Evolutionary conservation across 2,888 invertebrate genomes (phyloP).

Genomic region (Trachelus tabidus): DNA sequence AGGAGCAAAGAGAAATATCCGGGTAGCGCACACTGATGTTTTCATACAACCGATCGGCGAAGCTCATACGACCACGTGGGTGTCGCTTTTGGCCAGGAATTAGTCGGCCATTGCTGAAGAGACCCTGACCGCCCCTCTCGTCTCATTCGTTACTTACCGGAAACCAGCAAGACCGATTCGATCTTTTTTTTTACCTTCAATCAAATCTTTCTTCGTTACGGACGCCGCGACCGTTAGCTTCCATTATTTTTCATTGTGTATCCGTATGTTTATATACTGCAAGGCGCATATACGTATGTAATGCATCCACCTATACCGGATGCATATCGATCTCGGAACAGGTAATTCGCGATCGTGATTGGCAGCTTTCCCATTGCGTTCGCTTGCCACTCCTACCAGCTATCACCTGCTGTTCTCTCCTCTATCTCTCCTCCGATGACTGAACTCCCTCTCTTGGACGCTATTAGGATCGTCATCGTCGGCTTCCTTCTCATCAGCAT

Average conservation of each 20-base stretch:
- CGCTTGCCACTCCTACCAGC: constrained; percentile 23
- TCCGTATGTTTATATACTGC: neutral
- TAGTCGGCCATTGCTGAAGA: constrained; percentile 15
- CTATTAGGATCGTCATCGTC: neutral
- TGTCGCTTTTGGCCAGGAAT: constrained; percentile 41
- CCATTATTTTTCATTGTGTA: neutral
- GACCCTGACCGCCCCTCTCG: neutral
- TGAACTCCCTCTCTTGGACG: neutral
- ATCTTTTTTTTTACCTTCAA: neutral
- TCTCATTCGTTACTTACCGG: neutral
- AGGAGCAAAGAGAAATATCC: constrained; percentile 10
- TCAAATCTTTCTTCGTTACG: neutral
- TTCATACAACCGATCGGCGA: constrained; percentile 9
- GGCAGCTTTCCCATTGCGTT: constrained; percentile 17
- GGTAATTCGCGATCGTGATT: constrained; percentile 26
- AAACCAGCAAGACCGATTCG: constrained; percentile 4
- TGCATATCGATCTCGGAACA: constrained; percentile 6
- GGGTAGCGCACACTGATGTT: constrained; percentile 14
- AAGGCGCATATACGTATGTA: neutral
- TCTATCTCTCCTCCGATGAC: constrained; percentile 21
- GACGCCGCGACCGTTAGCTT: neutral
- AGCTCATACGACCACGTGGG: constrained; percentile 32
- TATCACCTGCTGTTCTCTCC: constrained; percentile 13
- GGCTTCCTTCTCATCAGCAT: constrained; percentile 17
- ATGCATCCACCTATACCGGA: neutral